Conservation (phyloP, 2,888 invertebrate genomes). For the Imbricaverruca yamaguchii region DNA sequence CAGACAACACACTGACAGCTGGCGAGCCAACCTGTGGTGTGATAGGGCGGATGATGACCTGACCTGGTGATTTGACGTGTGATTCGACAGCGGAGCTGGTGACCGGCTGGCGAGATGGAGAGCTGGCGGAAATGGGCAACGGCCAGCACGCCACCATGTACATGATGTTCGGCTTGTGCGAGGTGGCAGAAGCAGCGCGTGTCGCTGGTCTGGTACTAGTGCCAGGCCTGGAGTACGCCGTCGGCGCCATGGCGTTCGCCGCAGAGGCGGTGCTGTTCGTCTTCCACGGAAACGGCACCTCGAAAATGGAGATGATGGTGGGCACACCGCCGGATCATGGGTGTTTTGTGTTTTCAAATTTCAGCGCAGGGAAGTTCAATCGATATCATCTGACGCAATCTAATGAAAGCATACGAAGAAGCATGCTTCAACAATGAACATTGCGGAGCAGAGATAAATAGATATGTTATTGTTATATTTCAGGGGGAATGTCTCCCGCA, state of each 20-base stretch:
- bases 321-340: too few relatives aligned
- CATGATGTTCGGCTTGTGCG: slow-evolving; percentile 39
- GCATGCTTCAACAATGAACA: too few relatives aligned
- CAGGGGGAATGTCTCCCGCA: neutral
- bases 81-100: slow-evolving; percentile 34
- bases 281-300: slow-evolving; percentile 46
- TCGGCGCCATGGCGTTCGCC: slow-evolving; percentile 41
- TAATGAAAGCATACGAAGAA: too few relatives aligned
- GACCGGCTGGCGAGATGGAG: slow-evolving; percentile 36
- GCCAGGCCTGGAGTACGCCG: slow-evolving; percentile 42
- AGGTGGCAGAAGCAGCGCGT: neutral
- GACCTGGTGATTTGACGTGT: too few relatives aligned
- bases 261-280: slow-evolving; percentile 46
- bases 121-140: slow-evolving; percentile 40
- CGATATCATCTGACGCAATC: too few relatives aligned
- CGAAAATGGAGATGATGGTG: slow-evolving; percentile 40
- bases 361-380: too few relatives aligned
- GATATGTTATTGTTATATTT: neutral
- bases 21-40: too few relatives aligned
- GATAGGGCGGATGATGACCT: too few relatives aligned
- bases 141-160: slow-evolving; percentile 44
- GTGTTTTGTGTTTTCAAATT: too few relatives aligned
- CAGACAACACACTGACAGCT: too few relatives aligned
- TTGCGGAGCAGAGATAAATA: too few relatives aligned
- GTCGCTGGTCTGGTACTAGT: slow-evolving; percentile 36